Conservation (phyloP, 1,140 invertebrate genomes). For the Lepidurus arcticus region DNA sequence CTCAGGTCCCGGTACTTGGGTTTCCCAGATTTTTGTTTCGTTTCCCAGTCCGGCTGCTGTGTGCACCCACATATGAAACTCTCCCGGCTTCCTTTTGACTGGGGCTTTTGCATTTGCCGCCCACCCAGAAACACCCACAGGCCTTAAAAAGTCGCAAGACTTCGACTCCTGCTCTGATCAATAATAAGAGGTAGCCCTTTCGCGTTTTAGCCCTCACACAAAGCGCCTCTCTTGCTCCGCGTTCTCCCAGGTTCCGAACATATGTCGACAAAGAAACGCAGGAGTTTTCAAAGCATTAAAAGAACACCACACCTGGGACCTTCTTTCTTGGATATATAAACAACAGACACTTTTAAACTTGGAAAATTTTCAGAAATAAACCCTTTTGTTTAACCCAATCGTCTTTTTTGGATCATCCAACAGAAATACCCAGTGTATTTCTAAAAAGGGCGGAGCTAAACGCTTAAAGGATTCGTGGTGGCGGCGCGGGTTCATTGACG, state of each 20-base stretch:
- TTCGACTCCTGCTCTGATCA: constrained; percentile 20
- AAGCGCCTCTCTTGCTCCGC: not conserved
- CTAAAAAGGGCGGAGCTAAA: not conserved
- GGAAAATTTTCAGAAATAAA: not conserved
- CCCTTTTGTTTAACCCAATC: not conserved
- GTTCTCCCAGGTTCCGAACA: constrained; percentile 7
- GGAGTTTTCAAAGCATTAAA: not conserved
- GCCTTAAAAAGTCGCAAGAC: constrained; percentile 14
- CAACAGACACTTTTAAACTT: not conserved
- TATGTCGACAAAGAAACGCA: constrained; percentile 3
- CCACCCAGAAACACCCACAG: not conserved
- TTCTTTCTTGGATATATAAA: not conserved
- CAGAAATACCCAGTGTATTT: not conserved
- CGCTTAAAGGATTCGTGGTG: not conserved
- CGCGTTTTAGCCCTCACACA: constrained; percentile 11
- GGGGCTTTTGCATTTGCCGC: not conserved
- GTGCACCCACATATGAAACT: constrained; percentile 18
- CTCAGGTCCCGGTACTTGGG: constrained; percentile 11
- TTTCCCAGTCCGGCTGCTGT: constrained; percentile 1
- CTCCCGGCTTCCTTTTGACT: not conserved
- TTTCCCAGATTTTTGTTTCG: not conserved
- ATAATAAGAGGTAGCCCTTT: constrained; percentile 22
- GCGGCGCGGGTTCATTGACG: not conserved
- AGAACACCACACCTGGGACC: not conserved
- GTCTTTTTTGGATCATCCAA: no score